A percentile compares a stretch with the other conserved stretches of the same genome.
Conservation (phyloP, 2,113 vertebrate species). For the human region GRCh38 chr9:78838001-78838500, state of each 20-base stretch:
- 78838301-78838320: not conserved
- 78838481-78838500: constrained; percentile 18
- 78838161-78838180: not conserved
- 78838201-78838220: not conserved
- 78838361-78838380: not conserved
- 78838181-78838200: not conserved
- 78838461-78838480: not conserved
- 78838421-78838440: not conserved
- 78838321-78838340: not conserved
- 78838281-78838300: not conserved
- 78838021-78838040: not conserved
- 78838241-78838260: not conserved
- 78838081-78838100: not conserved
- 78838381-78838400: not conserved
- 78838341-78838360: no score
- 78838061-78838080: not conserved
- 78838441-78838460: not conserved
- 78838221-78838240: not conserved
- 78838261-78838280: not conserved
- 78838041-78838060: not conserved
- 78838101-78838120: not conserved
- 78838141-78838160: not conserved
- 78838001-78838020: not conserved
- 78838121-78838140: not conserved
- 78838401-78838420: not conserved